Evolutionary conservation across 2,888 invertebrate species (phyloP).

Genomic region (Catocala sponsa): DNA sequence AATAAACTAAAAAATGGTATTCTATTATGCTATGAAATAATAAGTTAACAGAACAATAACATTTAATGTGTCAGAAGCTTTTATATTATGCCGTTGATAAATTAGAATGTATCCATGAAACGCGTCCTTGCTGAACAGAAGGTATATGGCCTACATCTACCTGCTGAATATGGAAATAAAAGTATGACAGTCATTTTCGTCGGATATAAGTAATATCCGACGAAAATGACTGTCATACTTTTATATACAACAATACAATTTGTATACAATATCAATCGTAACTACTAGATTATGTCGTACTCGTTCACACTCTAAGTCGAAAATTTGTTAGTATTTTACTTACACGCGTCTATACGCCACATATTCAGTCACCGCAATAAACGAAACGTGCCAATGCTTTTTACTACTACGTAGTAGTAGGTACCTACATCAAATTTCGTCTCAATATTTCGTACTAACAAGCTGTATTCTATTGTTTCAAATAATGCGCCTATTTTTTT

Average conservation of each 20-base stretch:
- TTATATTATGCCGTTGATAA: slow-evolving; percentile 8
- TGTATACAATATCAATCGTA: slow-evolving; percentile 9
- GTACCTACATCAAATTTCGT: neutral
- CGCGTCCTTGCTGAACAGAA: slow-evolving; percentile 33
- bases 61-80: slow-evolving; percentile 35
- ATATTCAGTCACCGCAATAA: neutral
- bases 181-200: slow-evolving; percentile 11
- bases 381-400: slow-evolving; percentile 1
- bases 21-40: slow-evolving; percentile 28
- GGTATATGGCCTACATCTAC: slow-evolving; percentile 21
- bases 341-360: neutral
- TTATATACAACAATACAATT: too few relatives aligned
- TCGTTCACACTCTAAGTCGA: neutral
- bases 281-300: slow-evolving; percentile 7
- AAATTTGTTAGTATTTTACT: too few relatives aligned
- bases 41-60: slow-evolving; percentile 36
- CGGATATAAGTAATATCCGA: too few relatives aligned
- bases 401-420: neutral
- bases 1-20: neutral
- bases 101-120: slow-evolving; percentile 30
- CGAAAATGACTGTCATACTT: too few relatives aligned
- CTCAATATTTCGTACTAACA: neutral
- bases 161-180: slow-evolving; percentile 16
- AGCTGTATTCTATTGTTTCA: neutral
- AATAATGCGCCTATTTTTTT: neutral